Percentiles rank a stretch among this genome's conserved stretches.
phyloP scores from a whole-genome alignment of 2,888 invertebrate species.

The Phrixothrix hirtus region DNA sequence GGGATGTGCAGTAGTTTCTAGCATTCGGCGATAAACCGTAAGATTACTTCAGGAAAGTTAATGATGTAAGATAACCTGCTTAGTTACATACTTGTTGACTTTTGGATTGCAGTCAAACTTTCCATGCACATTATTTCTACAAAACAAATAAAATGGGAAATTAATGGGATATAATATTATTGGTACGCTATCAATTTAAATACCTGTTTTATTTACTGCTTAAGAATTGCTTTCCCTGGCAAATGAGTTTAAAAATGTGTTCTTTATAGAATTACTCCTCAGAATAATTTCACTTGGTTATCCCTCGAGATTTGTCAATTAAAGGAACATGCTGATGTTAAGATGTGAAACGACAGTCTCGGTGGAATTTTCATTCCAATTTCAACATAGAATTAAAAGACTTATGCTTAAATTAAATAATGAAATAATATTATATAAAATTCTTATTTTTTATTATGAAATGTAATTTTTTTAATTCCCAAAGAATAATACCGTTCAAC shows the following conservation, averaged over 20 bases:
- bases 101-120: constrained; percentile 28
- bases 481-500: no score
- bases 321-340: constrained; percentile 27
- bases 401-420: neutral
- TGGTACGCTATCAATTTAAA: constrained; percentile 18
- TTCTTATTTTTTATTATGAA: no score
- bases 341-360: constrained; percentile 20
- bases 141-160: constrained; percentile 4
- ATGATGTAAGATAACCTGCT: constrained; percentile 33
- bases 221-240: constrained; percentile 19
- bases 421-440: no score
- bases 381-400: neutral
- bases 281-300: constrained; percentile 30
- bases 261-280: constrained; percentile 24
- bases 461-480: no score
- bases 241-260: constrained; percentile 28
- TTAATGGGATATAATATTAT: constrained; percentile 9
- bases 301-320: constrained; percentile 23
- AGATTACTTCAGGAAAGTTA: constrained; percentile 26
- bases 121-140: constrained; percentile 10
- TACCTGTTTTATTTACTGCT: constrained; percentile 20
- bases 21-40: constrained; percentile 38
- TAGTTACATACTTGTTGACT: constrained; percentile 39
- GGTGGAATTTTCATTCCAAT: constrained; percentile 8
- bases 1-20: constrained; percentile 24